phyloP scores from a whole-genome alignment of 1,140 invertebrate genomes.

The Chymomyza costata region DNA sequence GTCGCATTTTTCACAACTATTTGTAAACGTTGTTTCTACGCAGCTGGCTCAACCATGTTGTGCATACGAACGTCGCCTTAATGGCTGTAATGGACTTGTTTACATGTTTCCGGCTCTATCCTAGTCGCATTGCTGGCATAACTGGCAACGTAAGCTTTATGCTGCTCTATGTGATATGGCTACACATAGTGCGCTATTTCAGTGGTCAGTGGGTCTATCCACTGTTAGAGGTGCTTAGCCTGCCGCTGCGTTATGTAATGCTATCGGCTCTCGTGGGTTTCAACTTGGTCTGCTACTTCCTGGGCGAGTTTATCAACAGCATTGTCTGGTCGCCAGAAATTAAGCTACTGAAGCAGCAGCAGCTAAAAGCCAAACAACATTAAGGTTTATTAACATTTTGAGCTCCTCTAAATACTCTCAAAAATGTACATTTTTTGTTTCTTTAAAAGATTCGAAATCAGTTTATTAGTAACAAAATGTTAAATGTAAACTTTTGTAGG shows the following conservation, averaged over 20 bases:
- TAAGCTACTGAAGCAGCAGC: conserved; percentile 38
- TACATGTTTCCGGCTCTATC: conserved; percentile 59
- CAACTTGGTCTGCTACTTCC: conserved; percentile 50
- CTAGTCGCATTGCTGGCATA: conserved; percentile 46
- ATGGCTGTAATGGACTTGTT: conserved; percentile 62
- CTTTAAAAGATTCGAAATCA: conserved; percentile 46
- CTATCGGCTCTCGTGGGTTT: conserved; percentile 44
- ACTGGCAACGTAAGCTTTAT: conserved; percentile 50
- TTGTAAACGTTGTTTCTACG: conserved; percentile 3
- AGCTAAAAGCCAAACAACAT: conserved; percentile 32
- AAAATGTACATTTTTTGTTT: not conserved
- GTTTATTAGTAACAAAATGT: conserved; percentile 60
- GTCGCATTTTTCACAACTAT: not conserved
- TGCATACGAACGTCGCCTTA: conserved; percentile 62
- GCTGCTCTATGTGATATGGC: conserved; percentile 60
- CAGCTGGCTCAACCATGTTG: conserved; percentile 69
- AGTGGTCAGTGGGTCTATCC: conserved; percentile 65
- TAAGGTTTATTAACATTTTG: conserved; percentile 17
- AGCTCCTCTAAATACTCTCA: too few relatives aligned
- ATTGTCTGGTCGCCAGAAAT: conserved; percentile 58
- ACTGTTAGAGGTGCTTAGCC: conserved; percentile 46
- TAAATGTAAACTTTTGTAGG: conserved; percentile 28
- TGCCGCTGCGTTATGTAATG: conserved; percentile 53
- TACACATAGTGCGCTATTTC: conserved; percentile 62
- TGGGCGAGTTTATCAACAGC: conserved; percentile 50